phyloP scores from a whole-genome alignment of 2,113 vertebrate species.

The Spilogale gracilis region DNA sequence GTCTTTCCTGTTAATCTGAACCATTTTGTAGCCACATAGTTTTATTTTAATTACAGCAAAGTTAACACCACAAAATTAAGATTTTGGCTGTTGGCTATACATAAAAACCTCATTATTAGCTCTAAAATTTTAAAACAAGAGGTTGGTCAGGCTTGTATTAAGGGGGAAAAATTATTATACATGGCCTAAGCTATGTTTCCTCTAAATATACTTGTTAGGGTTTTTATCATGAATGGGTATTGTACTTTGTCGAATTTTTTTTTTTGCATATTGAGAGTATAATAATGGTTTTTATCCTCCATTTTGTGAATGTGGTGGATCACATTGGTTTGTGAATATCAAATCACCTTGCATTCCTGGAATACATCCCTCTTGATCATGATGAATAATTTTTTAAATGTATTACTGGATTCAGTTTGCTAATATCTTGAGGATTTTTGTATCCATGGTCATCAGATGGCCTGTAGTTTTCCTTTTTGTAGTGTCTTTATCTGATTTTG shows the following conservation, averaged over 20 bases:
- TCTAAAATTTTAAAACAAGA: not conserved
- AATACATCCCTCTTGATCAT: not conserved
- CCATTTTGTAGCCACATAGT: slow-evolving; percentile 70
- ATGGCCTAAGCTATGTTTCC: not conserved
- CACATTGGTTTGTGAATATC: not conserved
- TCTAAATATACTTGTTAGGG: not conserved
- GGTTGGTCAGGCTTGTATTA: not conserved
- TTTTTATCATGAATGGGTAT: not conserved
- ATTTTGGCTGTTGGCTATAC: slow-evolving; percentile 55
- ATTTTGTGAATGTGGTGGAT: not conserved
- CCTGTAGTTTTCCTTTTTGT: not conserved
- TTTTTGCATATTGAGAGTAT: not conserved
- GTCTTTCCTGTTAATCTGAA: slow-evolving; percentile 77
- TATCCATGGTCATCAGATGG: not conserved
- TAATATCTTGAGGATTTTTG: not conserved
- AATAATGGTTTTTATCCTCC: not conserved
- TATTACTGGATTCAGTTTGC: not conserved
- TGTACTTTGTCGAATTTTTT: not conserved
- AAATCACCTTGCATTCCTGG: not conserved
- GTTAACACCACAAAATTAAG: slow-evolving; percentile 63
- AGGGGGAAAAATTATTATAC: not conserved
- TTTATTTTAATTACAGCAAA: slow-evolving; percentile 71
- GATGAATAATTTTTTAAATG: not conserved
- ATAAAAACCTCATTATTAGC: slow-evolving; percentile 48
- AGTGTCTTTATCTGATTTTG: not conserved